These are phyloP conservation scores for Erinaceus europaeus DNA, from an alignment of 2,113 vertebrate genomes.

Conservation along the genomic window DNA sequence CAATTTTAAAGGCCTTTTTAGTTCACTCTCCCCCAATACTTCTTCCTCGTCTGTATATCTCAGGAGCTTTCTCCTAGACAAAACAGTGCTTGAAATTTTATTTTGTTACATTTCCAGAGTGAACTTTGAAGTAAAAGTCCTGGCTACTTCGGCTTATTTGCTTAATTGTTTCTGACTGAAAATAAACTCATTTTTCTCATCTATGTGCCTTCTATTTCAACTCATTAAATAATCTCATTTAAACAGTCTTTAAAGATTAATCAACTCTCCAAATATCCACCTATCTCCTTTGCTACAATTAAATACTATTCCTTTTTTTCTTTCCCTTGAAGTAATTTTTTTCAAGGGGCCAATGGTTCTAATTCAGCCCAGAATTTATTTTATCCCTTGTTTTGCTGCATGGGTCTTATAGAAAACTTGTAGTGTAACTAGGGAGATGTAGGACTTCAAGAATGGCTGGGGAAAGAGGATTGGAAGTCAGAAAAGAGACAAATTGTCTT, in stretches of 20 bases:
- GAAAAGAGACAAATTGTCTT: not conserved
- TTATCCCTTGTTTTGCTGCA: not conserved
- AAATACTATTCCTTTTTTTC: not conserved
- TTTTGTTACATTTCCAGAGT: conserved; percentile 22
- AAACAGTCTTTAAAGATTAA: conserved; percentile 32
- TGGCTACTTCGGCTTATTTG: conserved; percentile 38
- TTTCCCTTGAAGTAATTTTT: conserved; percentile 33
- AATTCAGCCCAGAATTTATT: not conserved
- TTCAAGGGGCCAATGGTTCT: conserved; percentile 15
- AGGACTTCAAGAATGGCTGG: not conserved
- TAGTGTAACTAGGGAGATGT: not conserved
- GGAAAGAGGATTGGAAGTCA: not conserved
- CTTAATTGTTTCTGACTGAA: conserved; percentile 39
- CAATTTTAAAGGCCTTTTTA: not conserved
- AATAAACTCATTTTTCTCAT: conserved; percentile 44
- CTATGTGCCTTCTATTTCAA: conserved; percentile 32
- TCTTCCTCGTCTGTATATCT: not conserved
- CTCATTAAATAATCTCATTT: conserved; percentile 52
- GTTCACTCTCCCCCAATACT: not conserved
- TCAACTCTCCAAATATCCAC: not conserved
- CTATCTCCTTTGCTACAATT: not conserved
- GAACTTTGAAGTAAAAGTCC: conserved; percentile 34
- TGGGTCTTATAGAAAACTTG: not conserved
- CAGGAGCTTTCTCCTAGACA: not conserved
- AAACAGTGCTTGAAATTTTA: not conserved